phyloP scores from a whole-genome alignment of 2,113 vertebrate genomes.

The Mobula birostris region DNA sequence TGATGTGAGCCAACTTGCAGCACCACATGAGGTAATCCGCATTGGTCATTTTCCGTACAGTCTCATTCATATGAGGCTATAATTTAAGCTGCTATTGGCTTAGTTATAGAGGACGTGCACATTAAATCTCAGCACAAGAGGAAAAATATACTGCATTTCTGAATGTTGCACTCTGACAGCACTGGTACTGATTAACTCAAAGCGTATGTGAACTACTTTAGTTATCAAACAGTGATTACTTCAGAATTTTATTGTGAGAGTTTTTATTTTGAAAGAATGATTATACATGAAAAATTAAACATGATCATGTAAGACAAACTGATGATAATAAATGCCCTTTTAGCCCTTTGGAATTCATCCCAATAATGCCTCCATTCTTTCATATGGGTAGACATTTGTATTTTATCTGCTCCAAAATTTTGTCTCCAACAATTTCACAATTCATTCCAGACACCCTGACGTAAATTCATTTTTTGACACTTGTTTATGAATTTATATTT shows the following conservation, averaged over 20 bases:
- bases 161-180: not conserved
- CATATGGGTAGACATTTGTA: not conserved
- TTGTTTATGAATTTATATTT: not conserved
- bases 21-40: not conserved
- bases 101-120: not conserved
- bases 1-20: not conserved
- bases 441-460: not conserved
- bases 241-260: not conserved
- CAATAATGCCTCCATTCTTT: not conserved
- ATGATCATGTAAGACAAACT: not conserved
- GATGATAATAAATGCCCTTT: not conserved
- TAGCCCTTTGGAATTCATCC: not conserved
- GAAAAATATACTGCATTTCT: not conserved
- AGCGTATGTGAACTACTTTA: not conserved
- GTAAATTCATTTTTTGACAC: not conserved
- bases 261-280: not conserved
- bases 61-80: not conserved
- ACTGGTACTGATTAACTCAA: not conserved
- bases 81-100: not conserved
- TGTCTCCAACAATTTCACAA: not conserved
- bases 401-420: not conserved
- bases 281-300: not conserved
- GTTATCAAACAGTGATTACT: not conserved
- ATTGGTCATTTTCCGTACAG: not conserved
- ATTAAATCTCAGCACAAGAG: not conserved